phyloP scores from a whole-genome alignment of 2,888 invertebrate genomes.

The Meliscaeva auricollis region DNA sequence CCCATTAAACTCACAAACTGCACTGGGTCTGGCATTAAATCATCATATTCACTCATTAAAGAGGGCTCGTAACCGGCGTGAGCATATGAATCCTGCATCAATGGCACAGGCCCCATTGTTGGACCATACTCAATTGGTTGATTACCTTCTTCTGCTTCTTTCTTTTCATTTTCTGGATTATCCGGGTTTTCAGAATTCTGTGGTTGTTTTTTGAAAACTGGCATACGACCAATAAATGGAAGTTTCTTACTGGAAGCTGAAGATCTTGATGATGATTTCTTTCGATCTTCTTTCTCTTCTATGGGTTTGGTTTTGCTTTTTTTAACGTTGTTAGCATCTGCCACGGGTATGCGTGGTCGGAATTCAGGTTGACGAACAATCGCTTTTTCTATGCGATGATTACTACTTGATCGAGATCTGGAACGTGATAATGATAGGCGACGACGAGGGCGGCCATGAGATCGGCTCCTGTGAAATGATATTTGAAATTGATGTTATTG shows the following conservation, averaged over 20 bases:
- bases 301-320: conserved; percentile 77
- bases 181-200: conserved; percentile 52
- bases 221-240: conserved; percentile 94
- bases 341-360: conserved; percentile 81
- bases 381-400: conserved; percentile 82
- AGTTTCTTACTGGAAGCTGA: conserved; percentile 87
- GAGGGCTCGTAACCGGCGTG: conserved; percentile 83
- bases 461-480: conserved; percentile 71
- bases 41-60: conserved; percentile 83
- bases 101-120: conserved; percentile 79
- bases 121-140: conserved; percentile 51
- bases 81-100: conserved; percentile 82
- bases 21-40: conserved; percentile 84
- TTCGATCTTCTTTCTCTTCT: conserved; percentile 79
- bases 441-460: conserved; percentile 74
- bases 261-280: conserved; percentile 77
- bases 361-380: conserved; percentile 83
- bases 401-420: conserved; percentile 72
- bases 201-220: conserved; percentile 87
- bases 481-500: neutral
- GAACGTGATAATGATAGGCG: conserved; percentile 78
- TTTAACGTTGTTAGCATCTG: conserved; percentile 80
- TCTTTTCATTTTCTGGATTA: conserved; percentile 37
- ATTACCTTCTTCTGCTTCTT: conserved; percentile 71
- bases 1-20: conserved; percentile 84